These are phyloP conservation scores for Omphaloscelis lunosa DNA, from an alignment of 2,888 invertebrate genomes.

Conservation along the genomic window DNA sequence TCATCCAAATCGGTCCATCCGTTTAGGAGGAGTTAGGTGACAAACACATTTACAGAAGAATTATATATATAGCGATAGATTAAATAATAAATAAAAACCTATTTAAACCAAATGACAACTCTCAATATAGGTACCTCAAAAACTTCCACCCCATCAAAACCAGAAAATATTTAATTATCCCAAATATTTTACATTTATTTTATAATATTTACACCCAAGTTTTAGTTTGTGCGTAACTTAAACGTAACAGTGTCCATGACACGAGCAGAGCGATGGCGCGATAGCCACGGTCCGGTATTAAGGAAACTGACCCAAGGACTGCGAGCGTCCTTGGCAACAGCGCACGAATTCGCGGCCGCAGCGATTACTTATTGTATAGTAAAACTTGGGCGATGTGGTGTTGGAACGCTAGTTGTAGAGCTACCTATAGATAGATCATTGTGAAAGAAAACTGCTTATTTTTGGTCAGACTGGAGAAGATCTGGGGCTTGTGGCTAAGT, in stretches of 20 bases:
- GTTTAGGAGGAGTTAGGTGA: too few relatives aligned
- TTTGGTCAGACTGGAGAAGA: too few relatives aligned
- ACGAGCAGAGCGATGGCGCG: conserved; percentile 58
- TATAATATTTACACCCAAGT: too few relatives aligned
- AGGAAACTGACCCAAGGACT: conserved; percentile 69
- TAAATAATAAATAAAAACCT: too few relatives aligned
- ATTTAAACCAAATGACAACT: too few relatives aligned
- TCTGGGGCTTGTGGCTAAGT: too few relatives aligned
- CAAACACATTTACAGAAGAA: too few relatives aligned
- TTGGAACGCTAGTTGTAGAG: neutral
- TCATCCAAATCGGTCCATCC: too few relatives aligned
- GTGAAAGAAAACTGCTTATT: neutral
- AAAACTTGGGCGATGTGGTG: neutral
- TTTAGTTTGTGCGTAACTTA: conserved; percentile 46
- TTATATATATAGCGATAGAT: too few relatives aligned
- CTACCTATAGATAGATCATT: neutral
- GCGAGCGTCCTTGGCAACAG: conserved; percentile 53
- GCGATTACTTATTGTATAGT: conserved; percentile 17
- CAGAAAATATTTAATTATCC: too few relatives aligned
- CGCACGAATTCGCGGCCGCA: conserved; percentile 49
- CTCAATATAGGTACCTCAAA: neutral
- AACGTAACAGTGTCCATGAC: conserved; percentile 60
- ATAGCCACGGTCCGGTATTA: conserved; percentile 57
- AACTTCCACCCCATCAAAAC: neutral
- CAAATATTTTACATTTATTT: too few relatives aligned